Evolutionary conservation across 2,113 vertebrate species (phyloP).

Genomic region (Urocitellus parryii): DNA sequence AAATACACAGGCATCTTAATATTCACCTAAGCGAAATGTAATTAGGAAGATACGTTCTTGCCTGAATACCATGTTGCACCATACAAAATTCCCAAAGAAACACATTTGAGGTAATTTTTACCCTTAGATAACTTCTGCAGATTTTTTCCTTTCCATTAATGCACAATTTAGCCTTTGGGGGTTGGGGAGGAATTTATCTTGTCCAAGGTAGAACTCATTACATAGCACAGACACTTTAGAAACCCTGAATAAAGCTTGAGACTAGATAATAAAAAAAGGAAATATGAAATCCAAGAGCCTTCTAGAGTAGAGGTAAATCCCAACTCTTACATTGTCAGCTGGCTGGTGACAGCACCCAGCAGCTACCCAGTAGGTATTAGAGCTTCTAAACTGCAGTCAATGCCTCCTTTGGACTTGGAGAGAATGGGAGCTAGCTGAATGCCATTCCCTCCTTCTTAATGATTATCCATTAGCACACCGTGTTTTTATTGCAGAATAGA

Average conservation of each 20-base stretch:
- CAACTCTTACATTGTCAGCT: background rate
- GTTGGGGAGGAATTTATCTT: background rate
- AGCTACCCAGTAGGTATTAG: background rate
- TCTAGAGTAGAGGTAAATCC: background rate
- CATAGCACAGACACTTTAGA: slow-evolving; percentile 20
- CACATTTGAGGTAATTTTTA: background rate
- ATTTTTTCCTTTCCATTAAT: background rate
- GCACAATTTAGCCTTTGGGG: background rate
- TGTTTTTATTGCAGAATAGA: slow-evolving; percentile 53
- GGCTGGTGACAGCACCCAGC: slow-evolving; percentile 12
- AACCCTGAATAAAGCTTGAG: background rate
- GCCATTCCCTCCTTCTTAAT: slow-evolving; percentile 48
- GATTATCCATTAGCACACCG: slow-evolving; percentile 22
- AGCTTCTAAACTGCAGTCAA: background rate
- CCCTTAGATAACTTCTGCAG: background rate
- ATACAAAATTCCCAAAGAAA: slow-evolving; percentile 1
- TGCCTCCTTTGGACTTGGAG: background rate
- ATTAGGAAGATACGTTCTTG: slow-evolving; percentile 19
- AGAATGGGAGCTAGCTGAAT: slow-evolving; percentile 4
- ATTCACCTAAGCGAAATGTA: slow-evolving; percentile 49
- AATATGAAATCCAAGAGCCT: background rate
- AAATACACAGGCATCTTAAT: slow-evolving; percentile 16
- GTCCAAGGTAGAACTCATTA: background rate
- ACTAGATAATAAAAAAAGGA: background rate
- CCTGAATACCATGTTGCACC: background rate